Evolutionary conservation across 2,888 invertebrate species (phyloP), one percentile per base, ranked within the genome.

Genomic region (Petrolisthes manimaculis): DNA sequence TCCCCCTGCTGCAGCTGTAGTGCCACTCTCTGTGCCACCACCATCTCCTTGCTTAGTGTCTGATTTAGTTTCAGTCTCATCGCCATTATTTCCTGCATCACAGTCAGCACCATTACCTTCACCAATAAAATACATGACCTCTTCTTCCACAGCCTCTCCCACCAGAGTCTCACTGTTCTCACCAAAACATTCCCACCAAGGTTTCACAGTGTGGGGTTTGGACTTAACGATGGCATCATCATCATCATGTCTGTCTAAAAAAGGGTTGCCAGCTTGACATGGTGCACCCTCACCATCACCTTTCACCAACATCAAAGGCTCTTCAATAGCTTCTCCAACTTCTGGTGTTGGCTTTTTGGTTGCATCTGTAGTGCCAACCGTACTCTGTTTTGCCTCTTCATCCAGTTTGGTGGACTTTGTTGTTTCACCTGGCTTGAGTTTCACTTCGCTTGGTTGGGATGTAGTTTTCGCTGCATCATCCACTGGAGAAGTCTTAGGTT

Each of bases 261-360:
- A 92, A 5, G 94, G 95, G 93, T 96, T 97, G 1, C 96, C 97
- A 5, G 96, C 96, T 89, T 95, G 94, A 92, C 96, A 96, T 55
- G 96, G 95, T 37, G 93, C 93, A 5, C 97, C 97, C 91, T 93
- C 94, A 74, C 97, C 97, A 92, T 95, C 95, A 0, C 96, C 96
- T 91, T 94, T 94, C 92, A 97, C 94, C 93, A 94, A 95, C 93
- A 96, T 94, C 0, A 96, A 93, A 0, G 95, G 94, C 93, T 97
- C 97, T 92, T 95, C 95, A 86, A 97, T 95, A 91, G 94, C 92
- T 91, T 86, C 81, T 51, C 86, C 86, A 51, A 81, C 75, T 8
- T 56, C 81, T 8, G 69, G 85, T 71, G 6, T 71, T 37, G 75
- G 24, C 80, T 80, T 80, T 9, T 14, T 18, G 12, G 21, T 61